Evolutionary conservation across 2,797 vertebrate genomes (phyloP), one percentile per base, ranked within the genome.

Genomic region (Morus bassanus): DNA sequence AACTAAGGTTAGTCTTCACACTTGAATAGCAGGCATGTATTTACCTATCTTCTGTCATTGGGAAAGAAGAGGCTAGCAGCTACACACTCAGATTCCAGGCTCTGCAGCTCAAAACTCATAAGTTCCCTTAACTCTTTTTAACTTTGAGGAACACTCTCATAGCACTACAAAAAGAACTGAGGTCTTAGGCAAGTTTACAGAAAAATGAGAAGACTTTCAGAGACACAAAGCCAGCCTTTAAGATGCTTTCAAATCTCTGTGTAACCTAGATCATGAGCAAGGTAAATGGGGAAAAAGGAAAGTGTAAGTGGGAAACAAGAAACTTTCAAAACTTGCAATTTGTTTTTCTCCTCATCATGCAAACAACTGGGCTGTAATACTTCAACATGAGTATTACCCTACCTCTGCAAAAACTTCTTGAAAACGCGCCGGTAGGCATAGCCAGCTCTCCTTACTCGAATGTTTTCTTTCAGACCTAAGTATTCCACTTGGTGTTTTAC

Each of bases 401-500:
- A 99, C 99, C 99, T 99, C 97, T 99, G 99, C 73, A 99, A 98
- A 97, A 99, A 99, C 97, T 99, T 99, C 96, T 97, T 98, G 98
- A 99, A 99, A 95, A 99, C 68, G 74, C 99, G 98, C 85, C 99
- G 98, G 95, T 99, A 99, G 92, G 99, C 99, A 28, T 99, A 99
- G 69, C 99, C 99, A 93, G 99, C 99, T 98, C 99, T 98, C 96
- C 99, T 98, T 60, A 99, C 99, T 30, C 99, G 98, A 93, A 99
- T 99, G 91, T 99, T 99, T 96, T 99, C 99, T 97, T 99, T 99
- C 94, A 99, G 98, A 83, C 99, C 99, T 69, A 99, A 98, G 95
- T 99, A 99, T 92, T 99, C 99, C 65, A 99, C 99, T 94, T 99
- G 99, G 96, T 99, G 99, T 96, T 99, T 99, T 31, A 99, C 99